A percentile compares a stretch with the other conserved stretches of the same genome.
Evolutionary conservation across 1,140 invertebrate genomes (phyloP).

Genomic region (Heliconius eleuchia): DNA sequence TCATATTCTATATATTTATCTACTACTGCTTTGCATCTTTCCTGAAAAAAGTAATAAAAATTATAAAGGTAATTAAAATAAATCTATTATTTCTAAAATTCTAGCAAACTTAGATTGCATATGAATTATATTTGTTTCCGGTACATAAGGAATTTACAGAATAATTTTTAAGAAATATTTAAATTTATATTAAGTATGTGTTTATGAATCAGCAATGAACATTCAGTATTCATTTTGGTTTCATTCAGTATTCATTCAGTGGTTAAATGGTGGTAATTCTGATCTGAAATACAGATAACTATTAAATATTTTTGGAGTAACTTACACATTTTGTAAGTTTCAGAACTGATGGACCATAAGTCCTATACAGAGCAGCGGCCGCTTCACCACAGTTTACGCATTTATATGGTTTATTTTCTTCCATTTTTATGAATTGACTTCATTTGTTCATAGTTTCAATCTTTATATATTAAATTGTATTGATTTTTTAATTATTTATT

Average conservation of each 20-base stretch:
- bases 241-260: no score
- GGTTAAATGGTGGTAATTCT: no score
- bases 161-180: no score
- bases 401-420: slow-evolving; percentile 64
- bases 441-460: no score
- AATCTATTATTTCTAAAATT: neutral
- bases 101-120: no score
- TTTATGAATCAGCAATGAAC: no score
- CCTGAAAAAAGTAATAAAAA: slow-evolving; percentile 79
- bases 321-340: slow-evolving; percentile 89
- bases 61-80: neutral
- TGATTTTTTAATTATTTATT: neutral
- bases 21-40: slow-evolving; percentile 86
- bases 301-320: slow-evolving; percentile 32
- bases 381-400: slow-evolving; percentile 87
- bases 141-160: no score
- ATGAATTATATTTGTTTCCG: no score
- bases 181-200: no score
- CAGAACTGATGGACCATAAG: slow-evolving; percentile 86
- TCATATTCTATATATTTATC: slow-evolving; percentile 96
- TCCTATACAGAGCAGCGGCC: slow-evolving; percentile 84
- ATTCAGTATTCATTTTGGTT: no score
- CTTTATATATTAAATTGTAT: neutral
- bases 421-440: neutral
- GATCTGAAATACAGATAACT: no score